Base-by-base conservation (phyloP, 2,113 vertebrate genomes). In the Pycnonotus jocosus region DNA sequence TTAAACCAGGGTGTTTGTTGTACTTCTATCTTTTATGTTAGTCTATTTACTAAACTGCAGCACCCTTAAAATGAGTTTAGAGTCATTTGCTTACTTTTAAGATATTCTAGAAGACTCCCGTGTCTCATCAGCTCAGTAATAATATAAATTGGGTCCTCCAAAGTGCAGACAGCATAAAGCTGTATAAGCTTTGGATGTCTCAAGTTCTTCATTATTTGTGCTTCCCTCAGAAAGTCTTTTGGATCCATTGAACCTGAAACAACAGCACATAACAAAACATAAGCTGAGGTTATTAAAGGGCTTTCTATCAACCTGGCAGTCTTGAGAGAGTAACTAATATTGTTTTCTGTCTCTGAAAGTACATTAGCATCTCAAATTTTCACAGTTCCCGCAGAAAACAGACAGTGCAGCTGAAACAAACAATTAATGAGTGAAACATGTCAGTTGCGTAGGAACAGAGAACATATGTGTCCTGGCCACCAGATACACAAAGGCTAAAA, bases 81-180 rank as follows among this genome's bases (percentile, higher is more conserved):
- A 96, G 85, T 81, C 7, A 84, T 93, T 86, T 93, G 60, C 99
- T 99, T 98, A 99, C 99, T 98, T 96, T 98, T 98, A 44, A 99
- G 98, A 93, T 99, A 99, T 19, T 99, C 98, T 80, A 98, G 98
- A 91, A 99, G 98, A 95, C 99, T 99, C 97, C 99, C 99, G 35
- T 99, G 95, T 95, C 92, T 99, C 99, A 99, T 99, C 95, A 99
- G 98, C 97, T 99, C 99, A 0, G 99, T 99, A 97, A 99, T 98
- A 97, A 99, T 99, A 98, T 99, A 99, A 97, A 99, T 98, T 86
- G 99, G 99, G 72, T 99, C 99, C 95, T 99, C 98, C 94, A 98
- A 88, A 83, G 98, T 99, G 96, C 99, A 99, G 57, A 99, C 99
- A 11, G 99, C 99, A 77, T 99, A 99, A 82, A 99, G 98, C 96